A percentile compares a stretch with the other conserved stretches of the same genome.
Conservation (phyloP, 1,140 invertebrate species). For the Heliconius eleuchia region DNA sequence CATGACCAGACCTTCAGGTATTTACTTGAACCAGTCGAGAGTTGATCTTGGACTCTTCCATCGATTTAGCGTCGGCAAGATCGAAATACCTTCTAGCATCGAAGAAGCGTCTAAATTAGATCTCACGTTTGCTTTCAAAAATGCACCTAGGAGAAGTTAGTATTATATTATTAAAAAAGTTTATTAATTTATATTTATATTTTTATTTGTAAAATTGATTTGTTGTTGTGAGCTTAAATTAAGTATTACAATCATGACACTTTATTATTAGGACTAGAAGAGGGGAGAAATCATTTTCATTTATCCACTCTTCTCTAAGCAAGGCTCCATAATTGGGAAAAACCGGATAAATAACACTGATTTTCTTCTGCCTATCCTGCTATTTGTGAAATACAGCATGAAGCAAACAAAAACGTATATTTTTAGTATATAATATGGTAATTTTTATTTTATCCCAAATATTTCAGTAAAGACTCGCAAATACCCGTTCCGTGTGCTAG, state of each 20-base stretch:
- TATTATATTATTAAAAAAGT: constrained; percentile 3
- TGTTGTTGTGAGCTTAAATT: background rate
- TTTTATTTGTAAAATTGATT: background rate
- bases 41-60: constrained; percentile 67
- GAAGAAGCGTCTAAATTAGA: constrained; percentile 53
- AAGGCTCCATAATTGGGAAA: too few relatives aligned
- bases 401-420: too few relatives aligned
- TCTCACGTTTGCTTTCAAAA: constrained; percentile 53
- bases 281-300: too few relatives aligned
- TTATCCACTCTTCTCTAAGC: too few relatives aligned
- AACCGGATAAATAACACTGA: too few relatives aligned
- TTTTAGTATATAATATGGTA: background rate
- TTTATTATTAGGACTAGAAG: too few relatives aligned
- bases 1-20: constrained; percentile 50
- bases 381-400: too few relatives aligned
- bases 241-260: too few relatives aligned
- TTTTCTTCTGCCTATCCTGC: too few relatives aligned
- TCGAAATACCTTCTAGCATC: constrained; percentile 52
- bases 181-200: background rate
- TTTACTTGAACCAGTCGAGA: constrained; percentile 67
- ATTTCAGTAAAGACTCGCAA: constrained; percentile 64
- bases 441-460: constrained; percentile 1
- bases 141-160: constrained; percentile 70
- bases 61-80: constrained; percentile 60
- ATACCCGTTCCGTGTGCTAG: constrained; percentile 64